Evolutionary conservation across 2,113 vertebrate species (phyloP).

Genomic region (Edolisoma coerulescens): DNA sequence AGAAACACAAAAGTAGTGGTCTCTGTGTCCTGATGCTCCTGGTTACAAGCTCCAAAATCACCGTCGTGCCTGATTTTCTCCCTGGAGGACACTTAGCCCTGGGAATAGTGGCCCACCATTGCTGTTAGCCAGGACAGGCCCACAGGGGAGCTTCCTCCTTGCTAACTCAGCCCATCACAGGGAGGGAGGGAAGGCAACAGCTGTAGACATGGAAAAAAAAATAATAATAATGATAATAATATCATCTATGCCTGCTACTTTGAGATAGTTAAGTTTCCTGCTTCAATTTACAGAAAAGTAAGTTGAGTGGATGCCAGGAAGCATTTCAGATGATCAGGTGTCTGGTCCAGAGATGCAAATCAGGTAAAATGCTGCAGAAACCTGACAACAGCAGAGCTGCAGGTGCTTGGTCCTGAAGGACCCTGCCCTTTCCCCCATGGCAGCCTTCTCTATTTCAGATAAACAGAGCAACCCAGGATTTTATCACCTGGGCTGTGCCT

Average conservation of each 20-base stretch:
- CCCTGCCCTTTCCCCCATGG: accelerated
- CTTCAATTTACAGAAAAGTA: background rate
- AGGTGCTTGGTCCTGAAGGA: background rate
- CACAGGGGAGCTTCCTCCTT: background rate
- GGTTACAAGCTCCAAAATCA: background rate
- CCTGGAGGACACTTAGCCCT: background rate
- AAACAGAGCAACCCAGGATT: background rate
- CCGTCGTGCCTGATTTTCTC: background rate
- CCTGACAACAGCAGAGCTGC: background rate
- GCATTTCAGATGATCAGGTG: background rate
- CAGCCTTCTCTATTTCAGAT: background rate
- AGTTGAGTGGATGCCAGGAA: background rate
- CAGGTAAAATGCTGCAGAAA: background rate
- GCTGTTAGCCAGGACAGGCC: background rate
- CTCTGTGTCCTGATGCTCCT: background rate
- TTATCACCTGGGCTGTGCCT: background rate
- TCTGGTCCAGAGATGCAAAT: background rate
- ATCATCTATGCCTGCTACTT: background rate
- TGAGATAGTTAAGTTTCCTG: background rate
- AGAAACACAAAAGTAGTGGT: background rate
- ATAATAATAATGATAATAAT: background rate
- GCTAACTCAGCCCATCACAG: background rate
- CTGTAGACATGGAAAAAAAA: background rate
- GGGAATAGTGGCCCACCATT: background rate
- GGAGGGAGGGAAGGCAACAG: accelerated